Evolutionary conservation across 2,113 vertebrate genomes (phyloP), one percentile per base, ranked within the genome.

Genomic region (Dicaeum eximium): DNA sequence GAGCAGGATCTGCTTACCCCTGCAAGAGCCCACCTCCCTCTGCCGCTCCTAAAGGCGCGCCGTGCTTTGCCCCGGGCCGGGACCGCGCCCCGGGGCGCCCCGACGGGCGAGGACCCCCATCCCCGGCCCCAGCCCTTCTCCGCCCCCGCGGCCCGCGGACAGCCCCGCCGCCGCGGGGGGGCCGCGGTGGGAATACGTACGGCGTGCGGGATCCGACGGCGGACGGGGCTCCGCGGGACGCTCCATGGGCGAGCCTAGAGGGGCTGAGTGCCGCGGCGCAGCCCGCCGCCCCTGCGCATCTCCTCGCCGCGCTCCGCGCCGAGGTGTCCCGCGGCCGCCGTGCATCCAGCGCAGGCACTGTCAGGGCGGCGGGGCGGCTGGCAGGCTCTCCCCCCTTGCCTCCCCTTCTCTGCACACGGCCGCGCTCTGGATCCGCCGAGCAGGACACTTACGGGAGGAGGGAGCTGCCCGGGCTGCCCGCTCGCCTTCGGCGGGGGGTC

Each of bases 361-460:
- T 31, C 67, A 80, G 79, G 64, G 65, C 75, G 60, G 78, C 42
- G 44, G 82, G 82, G 62, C 72, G 38, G 64, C 50, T 58, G 93
- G 85, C 73, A 45, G 91, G 88, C 27, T 90, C 58, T 90, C 78
- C 88, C 88, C 80, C 93, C 85, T 84, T 61, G 72, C 91, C 85
- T 94, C 91, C 95, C 95, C 80, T 94, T 94, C 91, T 93, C 90
- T 80, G 84, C 84, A 93, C 93, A 96, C 95, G 80, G 86, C 84
- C 95, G 92, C 92, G 33, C 83, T 94, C 70, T 78, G 87, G 79
- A 58, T 90, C 91, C 81, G 77, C 90, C 67, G 57, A 86, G 88
- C 90, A 93, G 95, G 94, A 92, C 94, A 96, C 96, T 97, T 96
- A 78, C 94, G 81, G 67, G 71, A 88, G 73, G 73, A 70, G 88